These are phyloP conservation scores for Dolichoris vasculosae DNA, from an alignment of 1,140 invertebrate species.

Conservation along the genomic window DNA sequence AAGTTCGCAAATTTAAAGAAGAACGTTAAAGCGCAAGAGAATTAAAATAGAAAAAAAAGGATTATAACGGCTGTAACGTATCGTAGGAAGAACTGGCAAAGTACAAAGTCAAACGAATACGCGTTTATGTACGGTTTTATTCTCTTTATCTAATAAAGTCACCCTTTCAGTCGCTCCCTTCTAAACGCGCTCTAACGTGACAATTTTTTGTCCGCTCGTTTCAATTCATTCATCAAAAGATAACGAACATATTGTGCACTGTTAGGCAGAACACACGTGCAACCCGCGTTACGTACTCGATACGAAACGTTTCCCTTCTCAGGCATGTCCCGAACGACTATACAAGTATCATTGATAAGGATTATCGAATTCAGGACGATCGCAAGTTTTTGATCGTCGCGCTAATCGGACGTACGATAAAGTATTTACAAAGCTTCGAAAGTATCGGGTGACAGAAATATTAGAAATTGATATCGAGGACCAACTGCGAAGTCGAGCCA, in stretches of 20 bases:
- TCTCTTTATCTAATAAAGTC: not conserved
- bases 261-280: not conserved
- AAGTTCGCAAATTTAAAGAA: too few relatives aligned
- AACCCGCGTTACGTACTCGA: not conserved
- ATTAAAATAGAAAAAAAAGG: too few relatives aligned
- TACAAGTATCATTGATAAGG: not conserved
- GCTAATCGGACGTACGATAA: not conserved
- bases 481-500: too few relatives aligned
- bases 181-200: not conserved
- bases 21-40: too few relatives aligned
- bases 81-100: too few relatives aligned
- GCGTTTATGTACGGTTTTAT: too few relatives aligned
- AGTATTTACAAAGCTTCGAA: not conserved
- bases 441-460: too few relatives aligned
- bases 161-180: not conserved
- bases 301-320: too few relatives aligned
- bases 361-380: not conserved
- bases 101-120: too few relatives aligned
- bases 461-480: not conserved
- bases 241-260: not conserved
- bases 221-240: not conserved
- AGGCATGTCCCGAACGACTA: too few relatives aligned
- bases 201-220: not conserved
- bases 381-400: too few relatives aligned
- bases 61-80: too few relatives aligned